Conservation (phyloP, 1,140 invertebrate genomes). For the Anastrepha obliqua region DNA sequence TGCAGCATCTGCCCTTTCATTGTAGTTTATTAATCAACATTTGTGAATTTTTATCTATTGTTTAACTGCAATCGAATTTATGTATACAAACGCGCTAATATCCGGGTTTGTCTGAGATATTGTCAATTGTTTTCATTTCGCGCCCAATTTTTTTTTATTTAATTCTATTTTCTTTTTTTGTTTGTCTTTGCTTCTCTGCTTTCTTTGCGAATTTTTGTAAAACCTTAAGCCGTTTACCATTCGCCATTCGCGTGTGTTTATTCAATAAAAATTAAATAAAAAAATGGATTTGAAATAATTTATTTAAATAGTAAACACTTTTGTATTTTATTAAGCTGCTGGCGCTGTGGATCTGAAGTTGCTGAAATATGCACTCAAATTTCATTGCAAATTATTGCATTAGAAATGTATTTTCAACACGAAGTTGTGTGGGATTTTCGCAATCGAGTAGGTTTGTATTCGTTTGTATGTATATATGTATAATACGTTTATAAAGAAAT, state of each 20-base stretch:
- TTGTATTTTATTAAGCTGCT: background rate
- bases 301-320: background rate
- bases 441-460: too few relatives aligned
- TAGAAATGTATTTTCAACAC: too few relatives aligned
- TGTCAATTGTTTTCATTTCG: slow-evolving; percentile 18
- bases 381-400: background rate
- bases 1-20: slow-evolving; percentile 21
- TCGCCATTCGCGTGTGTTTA: background rate
- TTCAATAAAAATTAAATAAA: background rate
- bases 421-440: too few relatives aligned
- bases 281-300: background rate
- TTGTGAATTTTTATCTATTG: slow-evolving; percentile 37
- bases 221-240: background rate
- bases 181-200: background rate
- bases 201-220: background rate
- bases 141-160: background rate
- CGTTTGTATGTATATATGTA: too few relatives aligned
- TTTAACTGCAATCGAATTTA: background rate
- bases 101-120: background rate
- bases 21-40: background rate
- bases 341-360: background rate
- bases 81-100: background rate
- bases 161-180: background rate
- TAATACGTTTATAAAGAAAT: too few relatives aligned
- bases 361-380: background rate